Base-by-base conservation (phyloP, 2,113 vertebrate genomes). In the Phalacrocorax brasilianus region DNA sequence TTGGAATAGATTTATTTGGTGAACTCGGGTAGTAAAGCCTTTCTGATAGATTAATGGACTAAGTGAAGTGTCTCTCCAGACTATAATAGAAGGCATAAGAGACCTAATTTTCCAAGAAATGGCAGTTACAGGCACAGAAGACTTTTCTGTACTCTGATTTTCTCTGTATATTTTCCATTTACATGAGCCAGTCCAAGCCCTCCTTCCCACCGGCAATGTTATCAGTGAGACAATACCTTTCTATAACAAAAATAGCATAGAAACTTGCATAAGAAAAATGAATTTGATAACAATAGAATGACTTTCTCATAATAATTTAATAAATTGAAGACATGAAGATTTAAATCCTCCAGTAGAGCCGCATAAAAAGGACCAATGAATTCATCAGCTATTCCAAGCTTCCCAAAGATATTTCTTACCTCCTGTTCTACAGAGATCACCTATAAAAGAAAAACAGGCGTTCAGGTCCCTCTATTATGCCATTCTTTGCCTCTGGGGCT, bases 1-100 rank as follows among this genome's bases (percentile, higher is more conserved):
- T 89, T 91, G 23, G 35, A 92, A 81, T 35, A 91, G 82, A 94
- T 78, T 85, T 89, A 86, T 83, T 94, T 97, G 89, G 76, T 76
- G 91, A 97, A 96, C 66, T 85, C 30, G 21, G 62, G 65, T 66
- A 85, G 76, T 72, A 85, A 82, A 83, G 77, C 72, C 93, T 91
- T 94, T 80, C 85, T 79, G 84, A 52, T 10, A 72, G 93, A 97
- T 94, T 95, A 97, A 96, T 88, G 52, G 55, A 80, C 78, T 90
- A 93, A 94, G 55, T 87, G 89, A 95, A 97, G 96, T 76, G 85
- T 88, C 91, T 97, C 81, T 97, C 79, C 67, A 93, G 90, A 91
- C 76, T 72, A 72, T 30, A 92, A 72, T 2, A 85, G 74, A 56
- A 92, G 63, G 44, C 18, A 32, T 85, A 79, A 95, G 73, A 95